Evolutionary conservation across 37 sponge, comb jelly and placozoan genomes (phyloP).

Genomic region (Chondrosia reniformis): DNA sequence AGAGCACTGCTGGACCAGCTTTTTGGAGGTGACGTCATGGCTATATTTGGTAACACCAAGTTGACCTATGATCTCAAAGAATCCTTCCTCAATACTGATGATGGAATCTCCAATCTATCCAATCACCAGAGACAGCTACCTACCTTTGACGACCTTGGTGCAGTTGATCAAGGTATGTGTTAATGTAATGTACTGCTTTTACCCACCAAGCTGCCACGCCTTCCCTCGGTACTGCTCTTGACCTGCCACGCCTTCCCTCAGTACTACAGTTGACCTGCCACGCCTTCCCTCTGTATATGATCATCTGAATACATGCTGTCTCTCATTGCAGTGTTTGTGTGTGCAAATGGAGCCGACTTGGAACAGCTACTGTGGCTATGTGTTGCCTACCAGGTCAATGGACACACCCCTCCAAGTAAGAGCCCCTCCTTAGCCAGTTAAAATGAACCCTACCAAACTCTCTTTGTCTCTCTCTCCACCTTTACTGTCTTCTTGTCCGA

Average conservation of each 20-base stretch:
- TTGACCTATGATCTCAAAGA: neutral
- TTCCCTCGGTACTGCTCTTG: too few relatives aligned
- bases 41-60: neutral
- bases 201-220: too few relatives aligned
- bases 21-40: neutral
- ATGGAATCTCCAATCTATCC: neutral
- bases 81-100: neutral
- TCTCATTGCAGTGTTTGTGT: neutral
- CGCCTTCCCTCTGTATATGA: too few relatives aligned
- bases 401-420: conserved; percentile 29
- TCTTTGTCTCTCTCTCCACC: neutral
- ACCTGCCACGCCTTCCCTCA: too few relatives aligned
- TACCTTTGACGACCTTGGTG: neutral
- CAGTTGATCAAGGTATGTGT: conserved; percentile 12
- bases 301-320: too few relatives aligned
- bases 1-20: neutral
- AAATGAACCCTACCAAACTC: too few relatives aligned
- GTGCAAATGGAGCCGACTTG: neutral
- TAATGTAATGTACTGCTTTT: too few relatives aligned
- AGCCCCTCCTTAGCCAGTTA: too few relatives aligned
- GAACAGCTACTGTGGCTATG: conserved; percentile 43
- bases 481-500: neutral
- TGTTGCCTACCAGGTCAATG: conserved; percentile 26
- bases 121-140: neutral
- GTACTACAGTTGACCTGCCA: too few relatives aligned